Conservation (phyloP, 2,888 invertebrate genomes). For the Ctena decussata region DNA sequence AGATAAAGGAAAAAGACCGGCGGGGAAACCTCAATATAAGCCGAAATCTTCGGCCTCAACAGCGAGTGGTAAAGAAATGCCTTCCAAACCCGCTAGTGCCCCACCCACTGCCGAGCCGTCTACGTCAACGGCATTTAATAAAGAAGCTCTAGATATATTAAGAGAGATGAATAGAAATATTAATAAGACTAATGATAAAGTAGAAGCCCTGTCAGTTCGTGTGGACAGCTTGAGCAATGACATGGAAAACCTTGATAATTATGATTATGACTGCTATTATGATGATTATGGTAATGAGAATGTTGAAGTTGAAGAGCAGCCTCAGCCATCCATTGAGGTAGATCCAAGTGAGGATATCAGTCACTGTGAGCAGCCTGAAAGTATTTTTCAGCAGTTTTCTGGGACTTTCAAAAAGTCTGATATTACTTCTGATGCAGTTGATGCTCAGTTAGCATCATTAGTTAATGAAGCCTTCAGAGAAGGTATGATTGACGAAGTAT, state of each 20-base stretch:
- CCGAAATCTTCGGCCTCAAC: neutral
- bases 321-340: neutral
- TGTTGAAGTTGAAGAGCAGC: neutral
- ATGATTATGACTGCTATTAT: neutral
- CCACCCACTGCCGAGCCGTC: neutral
- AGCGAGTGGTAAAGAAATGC: neutral
- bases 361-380: too few species aligned
- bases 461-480: constrained; percentile 19
- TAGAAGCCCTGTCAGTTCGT: constrained; percentile 7
- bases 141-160: constrained; percentile 32
- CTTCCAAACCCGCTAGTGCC: neutral
- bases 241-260: too few species aligned
- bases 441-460: constrained; percentile 9
- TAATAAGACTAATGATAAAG: constrained; percentile 34
- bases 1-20: neutral
- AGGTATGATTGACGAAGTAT: constrained; percentile 28
- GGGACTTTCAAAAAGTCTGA: constrained; percentile 35
- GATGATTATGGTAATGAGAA: too few species aligned
- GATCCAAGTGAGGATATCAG: too few species aligned
- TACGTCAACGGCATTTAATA: constrained; percentile 6
- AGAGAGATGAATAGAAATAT: constrained; percentile 41
- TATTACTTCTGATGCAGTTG: neutral
- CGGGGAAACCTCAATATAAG: neutral
- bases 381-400: constrained; percentile 13
- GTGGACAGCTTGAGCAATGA: constrained; percentile 29